Percentiles rank a stretch among this genome's conserved stretches.
Evolutionary conservation across 1,140 invertebrate genomes (phyloP).

Genomic region (Drosophila miranda): DNA sequence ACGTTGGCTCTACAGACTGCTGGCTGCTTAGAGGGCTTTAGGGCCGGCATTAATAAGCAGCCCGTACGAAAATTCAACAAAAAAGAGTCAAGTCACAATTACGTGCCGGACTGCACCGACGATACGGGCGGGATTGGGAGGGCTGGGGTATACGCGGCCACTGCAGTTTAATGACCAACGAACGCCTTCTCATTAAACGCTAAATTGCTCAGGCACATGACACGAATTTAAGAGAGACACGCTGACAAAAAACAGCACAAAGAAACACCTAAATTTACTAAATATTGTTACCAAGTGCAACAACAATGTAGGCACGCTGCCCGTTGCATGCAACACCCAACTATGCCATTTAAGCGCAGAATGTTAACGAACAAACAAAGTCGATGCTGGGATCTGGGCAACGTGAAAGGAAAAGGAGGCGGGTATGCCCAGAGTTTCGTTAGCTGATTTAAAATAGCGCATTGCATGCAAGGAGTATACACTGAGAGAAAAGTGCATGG

Average conservation of each 20-base stretch:
- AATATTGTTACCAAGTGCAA: conserved; percentile 58
- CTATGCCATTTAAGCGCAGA: conserved; percentile 55
- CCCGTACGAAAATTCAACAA: conserved; percentile 43
- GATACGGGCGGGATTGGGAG: not conserved
- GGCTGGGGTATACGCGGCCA: not conserved
- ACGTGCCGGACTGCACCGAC: conserved; percentile 30
- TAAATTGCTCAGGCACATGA: conserved; percentile 76
- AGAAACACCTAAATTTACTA: conserved; percentile 50
- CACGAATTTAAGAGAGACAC: conserved; percentile 63
- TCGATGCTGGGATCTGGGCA: conserved; percentile 38
- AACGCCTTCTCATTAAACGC: conserved; percentile 80
- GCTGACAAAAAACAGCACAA: conserved; percentile 27
- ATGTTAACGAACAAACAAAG: conserved; percentile 78
- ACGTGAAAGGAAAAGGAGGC: not conserved
- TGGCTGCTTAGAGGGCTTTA: conserved; percentile 64
- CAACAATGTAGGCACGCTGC: conserved; percentile 24
- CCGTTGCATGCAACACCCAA: conserved; percentile 65
- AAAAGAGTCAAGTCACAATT: conserved; percentile 72
- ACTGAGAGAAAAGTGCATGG: conserved; percentile 5
- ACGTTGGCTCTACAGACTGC: conserved; percentile 5
- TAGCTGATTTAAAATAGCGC: conserved; percentile 61
- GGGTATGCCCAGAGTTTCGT: conserved; percentile 45
- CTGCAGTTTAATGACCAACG: conserved; percentile 71
- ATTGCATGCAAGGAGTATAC: conserved; percentile 42
- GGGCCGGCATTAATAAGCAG: conserved; percentile 59